phyloP scores from a whole-genome alignment of 2,888 invertebrate species.

The Diloba caeruleocephala region DNA sequence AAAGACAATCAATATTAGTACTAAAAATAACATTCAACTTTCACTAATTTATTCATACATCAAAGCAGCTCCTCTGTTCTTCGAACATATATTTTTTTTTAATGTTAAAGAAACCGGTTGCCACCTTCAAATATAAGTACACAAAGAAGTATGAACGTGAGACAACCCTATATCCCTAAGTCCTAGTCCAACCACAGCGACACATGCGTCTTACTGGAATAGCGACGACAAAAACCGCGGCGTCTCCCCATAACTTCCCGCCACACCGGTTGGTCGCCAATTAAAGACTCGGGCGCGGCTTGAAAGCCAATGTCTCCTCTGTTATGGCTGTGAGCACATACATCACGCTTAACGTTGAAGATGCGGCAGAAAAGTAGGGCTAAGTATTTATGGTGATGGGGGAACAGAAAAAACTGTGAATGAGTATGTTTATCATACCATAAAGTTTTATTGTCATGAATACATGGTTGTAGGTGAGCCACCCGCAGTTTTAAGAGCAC shows the following conservation, averaged over 20 bases:
- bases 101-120: too few relatives aligned
- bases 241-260: conserved; percentile 69
- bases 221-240: conserved; percentile 53
- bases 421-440: conserved; percentile 26
- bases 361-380: conserved; percentile 34
- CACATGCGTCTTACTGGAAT: conserved; percentile 52
- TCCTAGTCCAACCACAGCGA: conserved; percentile 42
- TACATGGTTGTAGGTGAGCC: too few relatives aligned
- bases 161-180: conserved; percentile 31
- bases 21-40: too few relatives aligned
- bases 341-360: conserved; percentile 27
- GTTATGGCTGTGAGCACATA: conserved; percentile 28
- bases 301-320: conserved; percentile 56
- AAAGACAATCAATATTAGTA: too few relatives aligned
- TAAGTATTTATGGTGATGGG: conserved; percentile 2
- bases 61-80: too few relatives aligned
- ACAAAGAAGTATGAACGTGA: too few relatives aligned
- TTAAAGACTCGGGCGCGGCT: conserved; percentile 59
- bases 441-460: too few relatives aligned
- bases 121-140: too few relatives aligned
- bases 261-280: conserved; percentile 53
- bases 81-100: too few relatives aligned
- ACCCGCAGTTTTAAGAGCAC: too few relatives aligned
- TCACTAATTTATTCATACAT: too few relatives aligned
- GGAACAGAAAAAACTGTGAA: neutral